Evolutionary conservation across 1,140 invertebrate species (phyloP), one percentile per base, ranked within the genome.

Genomic region (Neomicropteryx cornuta): DNA sequence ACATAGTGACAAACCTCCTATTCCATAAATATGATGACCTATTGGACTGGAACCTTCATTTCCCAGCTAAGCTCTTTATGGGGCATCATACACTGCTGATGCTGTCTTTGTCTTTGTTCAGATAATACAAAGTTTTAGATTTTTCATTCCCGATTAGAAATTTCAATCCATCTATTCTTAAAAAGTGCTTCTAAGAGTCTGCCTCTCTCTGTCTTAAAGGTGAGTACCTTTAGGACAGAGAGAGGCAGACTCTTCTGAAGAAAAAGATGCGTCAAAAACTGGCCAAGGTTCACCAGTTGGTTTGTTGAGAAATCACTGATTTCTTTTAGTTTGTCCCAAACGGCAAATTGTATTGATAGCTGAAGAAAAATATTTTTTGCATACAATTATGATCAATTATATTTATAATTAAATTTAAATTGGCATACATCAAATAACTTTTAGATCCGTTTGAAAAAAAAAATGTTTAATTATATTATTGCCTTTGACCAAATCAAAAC

Each of bases 261-360:
- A 23, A 97, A 79, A n/a, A 96, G 66, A 58, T 89, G 76, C 18
- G 76, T 76, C 2, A 93, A 57, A 28, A 95, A 77, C 52, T 80
- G 73, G 1, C 85, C 83, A 36, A 97, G 62, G 60, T 94, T 92
- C 1, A 70, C 67, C 20, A 84, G 56, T 52, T 83, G 76, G 10
- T 66, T 60, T 29, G 72, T 66, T 0, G 71, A 71, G 17, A 82
- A 68, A 18, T 65, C 66, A 8, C 77, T 64, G 13, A 97, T 56
- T 29, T 84, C 79, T 56, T 94, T 91, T 13, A 97, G 76, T 56
- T 86, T 84, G 63, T 97, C 93, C 93, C 93, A 97, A 5, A 90
- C 60, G 13, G 79, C 75, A 58, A 78, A 96, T 58, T 96, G 90
- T 32, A 92, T 75, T 0, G 82, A 81, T 39, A 94, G 73, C 82